Evolutionary conservation across 2,113 vertebrate genomes (phyloP), one percentile per base, ranked within the genome.

Genomic region (Notothenia rossii): DNA sequence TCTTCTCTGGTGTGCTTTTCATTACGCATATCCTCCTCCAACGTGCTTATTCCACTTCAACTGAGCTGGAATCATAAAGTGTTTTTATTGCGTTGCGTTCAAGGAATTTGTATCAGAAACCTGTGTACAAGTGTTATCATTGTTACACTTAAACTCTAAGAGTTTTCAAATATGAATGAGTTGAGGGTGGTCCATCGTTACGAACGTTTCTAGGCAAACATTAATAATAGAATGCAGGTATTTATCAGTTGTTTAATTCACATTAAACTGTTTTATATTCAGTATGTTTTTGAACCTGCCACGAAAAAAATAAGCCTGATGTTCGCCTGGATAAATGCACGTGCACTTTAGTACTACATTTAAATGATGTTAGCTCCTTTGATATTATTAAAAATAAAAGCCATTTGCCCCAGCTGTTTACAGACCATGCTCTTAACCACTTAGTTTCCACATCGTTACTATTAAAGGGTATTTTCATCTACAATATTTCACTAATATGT

Each of bases 1-100:
- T 61, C 20, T 81, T 86, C 72, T 79, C 68, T 64, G 20, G 81
- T 82, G 65, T 7, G 75, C 49, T 70, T 88, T 88, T 83, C 65
- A 77, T 81, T 68, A 81, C 68, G 71, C 84, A 78, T 62, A 79
- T 76, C 67, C 77, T 77, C 68, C 62, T 63, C 74, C 62, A 60
- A 49, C 50, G 20, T 64, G 33, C 20, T 87, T 79, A 64, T 83
- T 85, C 51, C 61, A 68, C 63, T 76, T 84, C 64, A 74, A 1
- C 49, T 53, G 60, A 73, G 48, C 36, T 83, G 25, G 55, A 77
- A 81, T 88, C 56, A 79, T 72, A 63, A 83, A 64, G 45, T 58
- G 76, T 62, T 87, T 67, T 72, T 77, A 74, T 76, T 75, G 45
- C 29, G 36, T 18, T 76, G 58, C 48, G 18, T 82, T 67, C 56